Conservation (phyloP, 2,888 invertebrate species). For the Patella caerulea region DNA sequence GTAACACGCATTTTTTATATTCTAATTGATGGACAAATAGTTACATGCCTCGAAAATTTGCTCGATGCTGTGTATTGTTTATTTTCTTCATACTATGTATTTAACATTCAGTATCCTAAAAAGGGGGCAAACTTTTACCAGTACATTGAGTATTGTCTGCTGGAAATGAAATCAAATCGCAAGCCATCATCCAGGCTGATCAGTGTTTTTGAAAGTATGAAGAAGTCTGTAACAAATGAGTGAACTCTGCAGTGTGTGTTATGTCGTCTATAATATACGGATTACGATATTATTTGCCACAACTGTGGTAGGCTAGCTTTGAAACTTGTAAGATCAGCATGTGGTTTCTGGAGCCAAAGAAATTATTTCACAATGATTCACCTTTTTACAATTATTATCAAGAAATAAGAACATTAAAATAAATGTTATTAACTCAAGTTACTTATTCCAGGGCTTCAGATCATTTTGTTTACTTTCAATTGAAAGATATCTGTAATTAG, state of each 20-base stretch:
- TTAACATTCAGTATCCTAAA: slow-evolving; percentile 6
- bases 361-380: too few species aligned
- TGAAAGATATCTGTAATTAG: too few species aligned
- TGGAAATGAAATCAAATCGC: neutral
- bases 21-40: neutral
- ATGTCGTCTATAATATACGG: neutral
- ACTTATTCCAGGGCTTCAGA: too few species aligned
- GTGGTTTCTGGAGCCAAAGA: neutral
- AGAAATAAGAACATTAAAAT: too few species aligned
- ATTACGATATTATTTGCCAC: neutral
- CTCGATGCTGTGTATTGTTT: neutral
- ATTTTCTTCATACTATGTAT: slow-evolving; percentile 9
- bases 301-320: neutral
- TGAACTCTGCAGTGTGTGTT: neutral
- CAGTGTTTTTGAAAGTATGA: neutral
- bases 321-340: neutral
- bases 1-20: neutral
- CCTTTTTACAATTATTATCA: too few species aligned
- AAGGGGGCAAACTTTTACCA: neutral
- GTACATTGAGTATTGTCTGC: neutral
- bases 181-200: neutral
- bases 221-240: neutral
- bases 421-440: too few species aligned
- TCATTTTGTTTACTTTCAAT: too few species aligned
- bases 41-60: neutral